These are phyloP conservation scores for Heliothis subflexa DNA, from an alignment of 1,140 invertebrate species.

Conservation along the genomic window DNA sequence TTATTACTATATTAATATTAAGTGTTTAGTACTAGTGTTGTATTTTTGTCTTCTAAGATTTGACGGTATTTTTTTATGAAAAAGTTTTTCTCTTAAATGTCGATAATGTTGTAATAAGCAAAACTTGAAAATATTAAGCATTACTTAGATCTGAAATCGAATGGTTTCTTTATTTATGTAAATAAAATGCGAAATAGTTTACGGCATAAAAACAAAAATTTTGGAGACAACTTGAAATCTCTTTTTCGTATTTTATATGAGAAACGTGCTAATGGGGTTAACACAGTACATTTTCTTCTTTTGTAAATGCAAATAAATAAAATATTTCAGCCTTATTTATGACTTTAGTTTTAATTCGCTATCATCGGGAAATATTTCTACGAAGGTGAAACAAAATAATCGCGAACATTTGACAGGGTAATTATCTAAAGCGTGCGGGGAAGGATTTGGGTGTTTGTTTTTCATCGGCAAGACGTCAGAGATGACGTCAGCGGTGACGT, in stretches of 20 bases:
- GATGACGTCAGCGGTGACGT: slow-evolving; percentile 72
- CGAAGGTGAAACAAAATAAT: slow-evolving; percentile 25
- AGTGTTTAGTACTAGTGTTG: not conserved
- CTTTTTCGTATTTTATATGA: too few relatives aligned
- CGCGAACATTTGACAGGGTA: slow-evolving; percentile 35
- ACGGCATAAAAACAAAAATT: too few relatives aligned
- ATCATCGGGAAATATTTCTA: not conserved
- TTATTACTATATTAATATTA: slow-evolving; percentile 15
- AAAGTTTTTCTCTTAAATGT: too few relatives aligned
- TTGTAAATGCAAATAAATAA: not conserved
- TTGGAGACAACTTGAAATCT: too few relatives aligned
- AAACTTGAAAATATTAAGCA: too few relatives aligned
- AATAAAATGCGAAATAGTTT: too few relatives aligned
- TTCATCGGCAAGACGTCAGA: slow-evolving; percentile 65
- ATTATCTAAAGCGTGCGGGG: slow-evolving; percentile 45
- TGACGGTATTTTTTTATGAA: too few relatives aligned
- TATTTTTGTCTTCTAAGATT: not conserved
- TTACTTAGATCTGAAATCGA: too few relatives aligned
- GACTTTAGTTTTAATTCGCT: not conserved
- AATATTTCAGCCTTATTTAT: too few relatives aligned
- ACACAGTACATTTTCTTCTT: not conserved
- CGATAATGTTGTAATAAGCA: too few relatives aligned
- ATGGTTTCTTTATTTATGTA: too few relatives aligned
- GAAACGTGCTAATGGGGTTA: too few relatives aligned
- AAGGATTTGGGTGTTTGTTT: slow-evolving; percentile 64